Conservation (phyloP, 2,113 vertebrate genomes). For the Zosterops lateralis region DNA sequence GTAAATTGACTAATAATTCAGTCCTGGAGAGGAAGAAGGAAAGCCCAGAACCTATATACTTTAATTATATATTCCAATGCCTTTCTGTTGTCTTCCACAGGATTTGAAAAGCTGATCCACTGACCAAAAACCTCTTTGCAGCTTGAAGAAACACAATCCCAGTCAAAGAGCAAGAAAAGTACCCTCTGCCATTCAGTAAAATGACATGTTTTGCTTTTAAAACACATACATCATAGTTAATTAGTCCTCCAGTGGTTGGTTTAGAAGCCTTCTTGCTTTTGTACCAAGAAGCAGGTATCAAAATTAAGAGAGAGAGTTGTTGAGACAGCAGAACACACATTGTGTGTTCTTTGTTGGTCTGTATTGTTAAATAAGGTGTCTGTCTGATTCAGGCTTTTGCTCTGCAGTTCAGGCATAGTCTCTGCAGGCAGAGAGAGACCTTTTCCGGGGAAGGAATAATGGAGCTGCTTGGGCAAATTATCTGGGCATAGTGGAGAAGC, state of each 20-base stretch:
- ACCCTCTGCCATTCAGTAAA: not conserved
- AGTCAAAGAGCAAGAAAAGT: not conserved
- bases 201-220: not conserved
- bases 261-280: not conserved
- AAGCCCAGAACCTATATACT: not conserved
- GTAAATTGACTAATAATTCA: not conserved
- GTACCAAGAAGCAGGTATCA: not conserved
- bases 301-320: not conserved
- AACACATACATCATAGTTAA: not conserved
- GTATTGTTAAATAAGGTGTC: not conserved
- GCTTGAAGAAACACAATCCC: not conserved
- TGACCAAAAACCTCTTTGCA: not conserved
- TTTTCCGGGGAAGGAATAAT: not conserved
- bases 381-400: not conserved
- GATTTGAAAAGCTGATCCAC: not conserved
- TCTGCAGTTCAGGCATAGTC: not conserved
- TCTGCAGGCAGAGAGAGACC: not conserved
- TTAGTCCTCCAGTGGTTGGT: not conserved
- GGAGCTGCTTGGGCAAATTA: not conserved
- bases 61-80: not conserved
- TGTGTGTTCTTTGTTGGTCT: not conserved
- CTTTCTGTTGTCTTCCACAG: not conserved
- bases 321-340: not conserved
- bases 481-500: not conserved
- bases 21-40: not conserved